Conservation (phyloP, 2,888 invertebrate genomes). For the Phaedon cochleariae region DNA sequence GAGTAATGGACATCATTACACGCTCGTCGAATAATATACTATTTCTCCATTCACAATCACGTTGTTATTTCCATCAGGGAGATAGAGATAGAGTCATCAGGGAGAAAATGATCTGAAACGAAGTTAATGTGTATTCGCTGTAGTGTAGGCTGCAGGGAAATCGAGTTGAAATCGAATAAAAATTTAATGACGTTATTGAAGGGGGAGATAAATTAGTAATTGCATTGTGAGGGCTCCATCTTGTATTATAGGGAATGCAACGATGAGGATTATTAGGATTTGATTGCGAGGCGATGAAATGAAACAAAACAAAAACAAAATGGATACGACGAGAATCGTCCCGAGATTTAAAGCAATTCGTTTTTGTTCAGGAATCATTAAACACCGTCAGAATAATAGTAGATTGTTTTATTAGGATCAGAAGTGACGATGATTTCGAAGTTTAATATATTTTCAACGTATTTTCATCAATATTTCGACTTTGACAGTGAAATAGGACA, state of each 20-base stretch:
- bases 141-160: neutral
- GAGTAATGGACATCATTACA: no score
- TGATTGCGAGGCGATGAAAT: neutral
- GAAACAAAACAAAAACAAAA: neutral
- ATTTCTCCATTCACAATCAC: neutral
- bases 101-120: neutral
- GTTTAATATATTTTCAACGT: no score
- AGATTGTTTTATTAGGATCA: no score
- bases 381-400: no score
- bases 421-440: no score
- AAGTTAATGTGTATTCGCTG: no score
- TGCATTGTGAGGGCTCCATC: neutral
- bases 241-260: neutral
- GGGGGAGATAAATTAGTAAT: neutral
- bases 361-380: no score
- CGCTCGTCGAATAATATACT: no score
- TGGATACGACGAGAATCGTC: neutral
- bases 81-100: neutral
- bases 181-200: neutral
- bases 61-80: neutral
- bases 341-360: no score
- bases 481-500: no score
- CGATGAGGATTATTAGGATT: neutral
- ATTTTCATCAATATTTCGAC: no score
- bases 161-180: neutral